Base-by-base conservation (phyloP, 2,113 vertebrate species). In the Oryzias woworae region DNA sequence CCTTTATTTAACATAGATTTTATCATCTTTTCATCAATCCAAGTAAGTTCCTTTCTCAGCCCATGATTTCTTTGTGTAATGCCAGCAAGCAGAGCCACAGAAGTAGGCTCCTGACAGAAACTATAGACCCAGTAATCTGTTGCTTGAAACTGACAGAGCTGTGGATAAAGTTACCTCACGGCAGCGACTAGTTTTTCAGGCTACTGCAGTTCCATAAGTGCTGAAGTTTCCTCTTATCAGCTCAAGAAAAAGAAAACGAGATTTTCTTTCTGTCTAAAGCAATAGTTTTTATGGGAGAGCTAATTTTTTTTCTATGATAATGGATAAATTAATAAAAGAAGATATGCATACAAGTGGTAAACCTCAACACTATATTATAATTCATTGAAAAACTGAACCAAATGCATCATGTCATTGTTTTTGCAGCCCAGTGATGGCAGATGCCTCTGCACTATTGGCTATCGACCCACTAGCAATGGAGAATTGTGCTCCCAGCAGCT, bases 361-460 rank as follows among this genome's bases (percentile, higher is more conserved):
- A 26, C 16, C 28, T 66, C 16, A 66, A 36, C 16, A 53, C 45
- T 45, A 7, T 45, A 14, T 53, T 62, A 18, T 45, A 66, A 70
- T 62, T 49, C 13, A 65, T 23, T 28, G 52, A 58, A 7, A n/a
- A 20, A 18, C n/a, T 20, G 8, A 18, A 20, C 63, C 24, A 67
- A 50, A 43, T 4, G 4, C 31, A 13, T 7, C 3, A 53, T 31
- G 13, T 12, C 22, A 65, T 55, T 56, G 58, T 17, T 62, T 70
- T 55, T 58, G 54, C 79, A 98, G 97, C 85, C 80, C 8, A 92
- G 89, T 4, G 94, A 96, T 0, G 85, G 92, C 0, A 85, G 49
- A 1, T 98, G 96, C 56, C 82, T 82, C 0, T 98, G 96, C 26
- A 87, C 87, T 45, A 89, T 93, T 0, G 92, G 94, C 1, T 91